A percentile compares a stretch with the other conserved stretches of the same genome.
These are phyloP conservation scores for Mimumesa dahlbomi DNA, from an alignment of 2,888 invertebrate species.

Conservation along the genomic window DNA sequence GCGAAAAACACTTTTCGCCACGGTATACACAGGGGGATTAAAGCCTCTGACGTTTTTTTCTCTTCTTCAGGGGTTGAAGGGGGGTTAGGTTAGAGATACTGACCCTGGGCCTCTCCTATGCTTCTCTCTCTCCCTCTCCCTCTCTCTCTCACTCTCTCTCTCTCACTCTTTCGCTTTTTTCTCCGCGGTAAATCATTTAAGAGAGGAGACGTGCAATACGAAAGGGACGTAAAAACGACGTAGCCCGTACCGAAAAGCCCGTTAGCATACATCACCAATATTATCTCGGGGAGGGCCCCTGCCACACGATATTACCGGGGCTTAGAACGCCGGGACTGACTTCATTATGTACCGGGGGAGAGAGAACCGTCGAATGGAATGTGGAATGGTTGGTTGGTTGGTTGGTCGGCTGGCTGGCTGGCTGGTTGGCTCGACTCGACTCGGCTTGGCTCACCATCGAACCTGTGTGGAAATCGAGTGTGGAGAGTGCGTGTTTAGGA, in stretches of 20 bases:
- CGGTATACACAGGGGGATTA: slow-evolving; percentile 48
- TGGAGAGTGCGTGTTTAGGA: slow-evolving; percentile 47
- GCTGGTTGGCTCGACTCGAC: slow-evolving; percentile 35
- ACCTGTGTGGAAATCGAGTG: slow-evolving; percentile 39
- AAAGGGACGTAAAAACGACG: slow-evolving; percentile 60
- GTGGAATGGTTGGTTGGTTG: slow-evolving; percentile 74
- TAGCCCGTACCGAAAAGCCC: slow-evolving; percentile 66
- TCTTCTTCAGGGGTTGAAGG: slow-evolving; percentile 1
- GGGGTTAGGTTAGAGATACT: slow-evolving; percentile 36
- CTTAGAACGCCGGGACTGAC: slow-evolving; percentile 76
- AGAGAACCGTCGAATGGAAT: slow-evolving; percentile 72
- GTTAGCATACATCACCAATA: slow-evolving; percentile 78
- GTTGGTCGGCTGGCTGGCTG: slow-evolving; percentile 48
- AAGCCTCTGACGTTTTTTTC: slow-evolving; percentile 50
- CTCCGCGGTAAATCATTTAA: slow-evolving; percentile 70
- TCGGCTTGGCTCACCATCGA: slow-evolving; percentile 14
- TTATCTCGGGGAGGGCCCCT: slow-evolving; percentile 73
- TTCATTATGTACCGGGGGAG: slow-evolving; percentile 73
- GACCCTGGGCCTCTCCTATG: slow-evolving; percentile 24
- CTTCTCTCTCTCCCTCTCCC: not conserved
- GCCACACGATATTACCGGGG: slow-evolving; percentile 75
- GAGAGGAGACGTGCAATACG: slow-evolving; percentile 43
- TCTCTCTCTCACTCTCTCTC: slow-evolving; percentile 10
- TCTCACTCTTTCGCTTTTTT: not conserved
- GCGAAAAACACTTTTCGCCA: slow-evolving; percentile 51